Evolutionary conservation across 2,113 vertebrate species (phyloP), one percentile per base, ranked within the genome.

Genomic region (Etheostoma spectabile): DNA sequence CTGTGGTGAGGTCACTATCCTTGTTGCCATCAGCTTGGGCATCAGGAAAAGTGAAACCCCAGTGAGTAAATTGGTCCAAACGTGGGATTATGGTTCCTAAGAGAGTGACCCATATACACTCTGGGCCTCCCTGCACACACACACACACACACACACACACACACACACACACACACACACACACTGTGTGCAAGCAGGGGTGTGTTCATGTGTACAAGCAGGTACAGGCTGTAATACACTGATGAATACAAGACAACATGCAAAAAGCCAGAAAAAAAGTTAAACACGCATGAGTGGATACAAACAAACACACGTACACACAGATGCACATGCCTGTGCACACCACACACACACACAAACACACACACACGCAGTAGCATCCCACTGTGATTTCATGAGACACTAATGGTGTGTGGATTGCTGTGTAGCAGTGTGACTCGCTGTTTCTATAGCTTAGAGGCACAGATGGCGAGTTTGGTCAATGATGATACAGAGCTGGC

Each of bases 21-120:
- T 94, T 96, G 95, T 96, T 96, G 94, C 95, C 94, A 95, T 95
- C 95, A 96, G 86, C 87, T 91, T 82, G 88, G 77, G 90, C 87
- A 88, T 94, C 91, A 93, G 93, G 90, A 93, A 94, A 86, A 92
- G 88, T 85, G 73, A 90, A 91, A 93, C 87, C 90, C 88, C 84
- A 79, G 83, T 45, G 90, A 91, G 88, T 91, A 89, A 92, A 72
- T 91, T 88, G 65, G 91, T 83, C 74, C 86, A 87, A 92, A 83
- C 84, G 60, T 62, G 64, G 88, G 86, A 92, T 91, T 91, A 82
- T 77, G 73, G 85, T n/a, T 85, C 82, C 89, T 86, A 27, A 77
- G 88, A 87, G 85, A 86, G 84, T 88, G 86, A 86, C 87, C 90
- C 88, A 92, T 59, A 89, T 88, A 84, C 80, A 86, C 73, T 1